Evolutionary conservation across 2,113 vertebrate genomes (phyloP).

Genomic region (Paraplagusia blochii): DNA sequence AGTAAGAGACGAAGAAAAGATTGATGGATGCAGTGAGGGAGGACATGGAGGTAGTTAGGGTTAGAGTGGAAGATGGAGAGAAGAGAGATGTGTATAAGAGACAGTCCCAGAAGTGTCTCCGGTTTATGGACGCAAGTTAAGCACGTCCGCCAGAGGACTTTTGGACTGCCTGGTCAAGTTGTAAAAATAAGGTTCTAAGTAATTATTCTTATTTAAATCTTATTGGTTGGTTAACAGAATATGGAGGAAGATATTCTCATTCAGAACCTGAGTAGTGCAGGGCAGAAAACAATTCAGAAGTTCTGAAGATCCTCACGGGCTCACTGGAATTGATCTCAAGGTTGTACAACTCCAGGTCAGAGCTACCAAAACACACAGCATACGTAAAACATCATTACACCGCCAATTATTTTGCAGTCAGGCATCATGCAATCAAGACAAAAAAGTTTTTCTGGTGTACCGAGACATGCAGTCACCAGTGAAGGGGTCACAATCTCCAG

Average conservation of each 20-base stretch:
- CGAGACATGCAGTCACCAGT: constrained; percentile 86
- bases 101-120: no score
- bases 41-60: no score
- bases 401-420: no score
- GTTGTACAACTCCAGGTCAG: constrained; percentile 79
- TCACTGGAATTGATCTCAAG: constrained; percentile 76
- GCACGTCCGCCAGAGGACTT: no score
- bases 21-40: no score
- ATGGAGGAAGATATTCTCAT: constrained; percentile 10
- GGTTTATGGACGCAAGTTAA: no score
- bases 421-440: neutral
- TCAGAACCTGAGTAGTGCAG: constrained; percentile 88
- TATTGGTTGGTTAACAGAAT: constrained; percentile 37
- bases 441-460: constrained; percentile 67
- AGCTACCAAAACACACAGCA: constrained; percentile 56
- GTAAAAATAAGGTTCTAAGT: no score
- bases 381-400: no score
- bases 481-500: constrained; percentile 86
- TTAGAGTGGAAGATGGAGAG: no score
- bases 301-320: constrained; percentile 80
- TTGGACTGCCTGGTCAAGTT: no score
- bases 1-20: no score
- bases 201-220: constrained; percentile 51
- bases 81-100: no score
- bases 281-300: constrained; percentile 92